Evolutionary conservation across 2,888 invertebrate genomes (phyloP), one percentile per base, ranked within the genome.

Genomic region (Tortrix viridana): DNA sequence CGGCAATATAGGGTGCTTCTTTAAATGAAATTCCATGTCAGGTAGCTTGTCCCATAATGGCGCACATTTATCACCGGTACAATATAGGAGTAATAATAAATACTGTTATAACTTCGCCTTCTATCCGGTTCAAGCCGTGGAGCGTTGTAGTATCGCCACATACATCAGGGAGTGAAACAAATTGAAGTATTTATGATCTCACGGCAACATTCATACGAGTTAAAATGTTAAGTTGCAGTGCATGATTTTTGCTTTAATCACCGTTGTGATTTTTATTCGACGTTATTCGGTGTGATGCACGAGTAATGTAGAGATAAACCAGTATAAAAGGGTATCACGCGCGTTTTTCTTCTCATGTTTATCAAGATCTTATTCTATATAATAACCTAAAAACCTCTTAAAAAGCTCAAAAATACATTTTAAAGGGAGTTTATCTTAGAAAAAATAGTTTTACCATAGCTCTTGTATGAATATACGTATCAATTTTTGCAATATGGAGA

Each of bases 21-120:
- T 87, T 85, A 89, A 88, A 89, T 89, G 86, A 86, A 91, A 90
- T 89, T 88, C 88, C 88, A 81, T 79, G 87, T 86, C 83, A 61
- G 69, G 72, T 68, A 66, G 67, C 75, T 77, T 80, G 77, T 76
- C 70, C 68, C 69, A 74, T 82, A 84, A 84, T 81, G 80, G 76
- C 71, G 70, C 71, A 68, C 85, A 86, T 91, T 84, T 84, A 85
- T 89, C 87, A 89, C 79, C 43, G 69, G 73, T 76, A 85, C 85
- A 86, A 85, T 87, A 83, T 80, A 81, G 76, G 77, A 72, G 77
- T 74, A 73, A 79, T 84, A 74, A 80, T 83, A 89, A 88, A 89
- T 88, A 86, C 80, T 83, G 86, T 83, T 82, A 81, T 74, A 80
- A 83, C 74, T 80, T 76, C 73, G 73, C 72, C 32, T 32, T 32